Percentiles rank a stretch among this genome's conserved stretches.
Evolutionary conservation across 2,888 invertebrate genomes (phyloP).

Genomic region (Noctua janthe): DNA sequence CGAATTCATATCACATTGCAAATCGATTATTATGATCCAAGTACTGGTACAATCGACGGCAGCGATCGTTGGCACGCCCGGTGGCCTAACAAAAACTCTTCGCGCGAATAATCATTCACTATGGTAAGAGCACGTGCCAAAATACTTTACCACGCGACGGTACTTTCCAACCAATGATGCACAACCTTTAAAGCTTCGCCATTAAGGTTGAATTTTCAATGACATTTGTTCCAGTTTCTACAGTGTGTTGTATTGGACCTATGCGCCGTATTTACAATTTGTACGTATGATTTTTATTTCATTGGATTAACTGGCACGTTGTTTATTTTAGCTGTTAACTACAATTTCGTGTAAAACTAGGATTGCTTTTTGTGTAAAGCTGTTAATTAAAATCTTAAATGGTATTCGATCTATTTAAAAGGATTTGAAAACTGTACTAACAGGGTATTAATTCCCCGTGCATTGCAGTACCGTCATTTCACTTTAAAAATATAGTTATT

Average conservation of each 20-base stretch:
- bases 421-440: slow-evolving; percentile 20
- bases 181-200: neutral
- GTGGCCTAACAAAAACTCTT: slow-evolving; percentile 69
- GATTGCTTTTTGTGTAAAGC: slow-evolving; percentile 31
- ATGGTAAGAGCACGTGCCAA: slow-evolving; percentile 68
- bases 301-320: slow-evolving; percentile 58
- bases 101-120: slow-evolving; percentile 67
- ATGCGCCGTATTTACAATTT: slow-evolving; percentile 59
- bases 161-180: slow-evolving; percentile 24
- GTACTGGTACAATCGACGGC: slow-evolving; percentile 69
- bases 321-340: slow-evolving; percentile 58
- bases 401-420: neutral
- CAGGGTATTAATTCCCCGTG: neutral
- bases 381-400: slow-evolving; percentile 41
- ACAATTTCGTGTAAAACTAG: slow-evolving; percentile 50
- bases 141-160: slow-evolving; percentile 54
- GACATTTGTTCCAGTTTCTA: slow-evolving; percentile 2
- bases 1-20: slow-evolving; percentile 77
- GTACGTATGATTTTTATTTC: slow-evolving; percentile 64
- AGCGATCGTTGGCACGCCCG: slow-evolving; percentile 68
- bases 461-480: neutral
- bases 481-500: neutral
- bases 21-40: slow-evolving; percentile 78
- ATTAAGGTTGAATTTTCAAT: slow-evolving; percentile 49
- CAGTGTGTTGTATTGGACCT: slow-evolving; percentile 30